These are phyloP conservation scores for Apotomis betuletana DNA, from an alignment of 2,888 invertebrate genomes.

Conservation along the genomic window DNA sequence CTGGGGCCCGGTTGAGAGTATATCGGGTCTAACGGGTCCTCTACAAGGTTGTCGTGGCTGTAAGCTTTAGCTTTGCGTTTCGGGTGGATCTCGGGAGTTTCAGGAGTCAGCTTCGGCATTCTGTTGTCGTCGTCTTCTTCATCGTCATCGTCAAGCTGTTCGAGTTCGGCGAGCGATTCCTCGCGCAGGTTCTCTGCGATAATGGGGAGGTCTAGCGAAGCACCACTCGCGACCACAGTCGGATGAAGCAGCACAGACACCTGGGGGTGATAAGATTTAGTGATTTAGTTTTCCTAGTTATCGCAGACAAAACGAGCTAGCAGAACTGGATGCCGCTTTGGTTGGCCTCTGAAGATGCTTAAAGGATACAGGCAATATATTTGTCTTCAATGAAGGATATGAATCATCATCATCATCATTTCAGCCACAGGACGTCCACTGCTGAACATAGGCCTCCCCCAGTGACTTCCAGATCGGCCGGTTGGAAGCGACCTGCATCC, in stretches of 20 bases:
- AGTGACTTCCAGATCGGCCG: too few relatives aligned
- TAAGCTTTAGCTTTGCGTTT: constrained; percentile 56
- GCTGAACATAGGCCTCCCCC: too few relatives aligned
- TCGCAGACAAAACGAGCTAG: too few relatives aligned
- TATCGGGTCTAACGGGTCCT: constrained; percentile 51
- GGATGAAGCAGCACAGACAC: constrained; percentile 73
- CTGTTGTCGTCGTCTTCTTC: constrained; percentile 39
- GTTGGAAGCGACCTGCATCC: too few relatives aligned
- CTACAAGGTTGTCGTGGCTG: constrained; percentile 59
- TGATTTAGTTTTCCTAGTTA: too few relatives aligned
- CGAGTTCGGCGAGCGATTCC: constrained; percentile 58
- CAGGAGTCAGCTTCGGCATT: constrained; percentile 25
- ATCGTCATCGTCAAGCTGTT: constrained; percentile 50
- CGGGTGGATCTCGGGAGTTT: constrained; percentile 42
- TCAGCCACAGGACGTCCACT: too few relatives aligned
- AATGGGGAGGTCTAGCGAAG: constrained; percentile 69
- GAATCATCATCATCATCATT: too few relatives aligned
- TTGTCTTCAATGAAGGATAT: too few relatives aligned
- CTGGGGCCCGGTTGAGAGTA: constrained; percentile 54
- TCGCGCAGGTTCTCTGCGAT: constrained; percentile 65
- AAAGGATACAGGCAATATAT: too few relatives aligned
- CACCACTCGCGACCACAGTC: constrained; percentile 62
- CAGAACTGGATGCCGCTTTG: too few relatives aligned
- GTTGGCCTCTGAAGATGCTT: too few relatives aligned
- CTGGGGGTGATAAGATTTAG: constrained; percentile 47